phyloP scores from a whole-genome alignment of 2,888 invertebrate genomes.

The Globia sparganii region DNA sequence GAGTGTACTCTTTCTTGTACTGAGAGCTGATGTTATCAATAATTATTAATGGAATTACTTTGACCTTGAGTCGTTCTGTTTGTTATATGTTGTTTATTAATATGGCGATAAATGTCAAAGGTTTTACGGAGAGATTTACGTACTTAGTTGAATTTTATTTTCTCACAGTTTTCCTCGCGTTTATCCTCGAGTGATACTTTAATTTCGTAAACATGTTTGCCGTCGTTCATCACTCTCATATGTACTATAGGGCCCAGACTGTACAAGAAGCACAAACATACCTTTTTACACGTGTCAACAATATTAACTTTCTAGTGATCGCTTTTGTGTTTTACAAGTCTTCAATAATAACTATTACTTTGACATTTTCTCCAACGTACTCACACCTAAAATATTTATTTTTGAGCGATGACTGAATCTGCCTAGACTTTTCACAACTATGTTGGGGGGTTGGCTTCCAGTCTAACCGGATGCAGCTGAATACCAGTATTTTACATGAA shows the following conservation, averaged over 20 bases:
- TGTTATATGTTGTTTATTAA: background rate
- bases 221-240: conserved; percentile 17
- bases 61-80: background rate
- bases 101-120: background rate
- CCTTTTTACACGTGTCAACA: background rate
- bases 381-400: background rate
- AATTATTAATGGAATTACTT: background rate
- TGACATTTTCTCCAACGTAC: background rate
- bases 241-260: background rate
- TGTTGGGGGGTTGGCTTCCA: background rate
- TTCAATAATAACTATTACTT: background rate
- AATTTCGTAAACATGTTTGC: conserved; percentile 30
- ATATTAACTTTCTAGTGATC: background rate
- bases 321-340: background rate
- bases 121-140: background rate
- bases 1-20: conserved; percentile 18
- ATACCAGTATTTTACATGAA: background rate
- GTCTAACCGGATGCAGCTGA: background rate
- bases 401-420: background rate
- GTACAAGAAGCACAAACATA: conserved; percentile 4
- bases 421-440: background rate
- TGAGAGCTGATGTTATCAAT: conserved; percentile 21
- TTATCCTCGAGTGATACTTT: background rate
- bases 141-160: background rate
- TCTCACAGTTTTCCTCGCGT: background rate